Evolutionary conservation across 1,140 invertebrate genomes (phyloP), one percentile per base, ranked within the genome.

Genomic region (Papilio polyxenes): DNA sequence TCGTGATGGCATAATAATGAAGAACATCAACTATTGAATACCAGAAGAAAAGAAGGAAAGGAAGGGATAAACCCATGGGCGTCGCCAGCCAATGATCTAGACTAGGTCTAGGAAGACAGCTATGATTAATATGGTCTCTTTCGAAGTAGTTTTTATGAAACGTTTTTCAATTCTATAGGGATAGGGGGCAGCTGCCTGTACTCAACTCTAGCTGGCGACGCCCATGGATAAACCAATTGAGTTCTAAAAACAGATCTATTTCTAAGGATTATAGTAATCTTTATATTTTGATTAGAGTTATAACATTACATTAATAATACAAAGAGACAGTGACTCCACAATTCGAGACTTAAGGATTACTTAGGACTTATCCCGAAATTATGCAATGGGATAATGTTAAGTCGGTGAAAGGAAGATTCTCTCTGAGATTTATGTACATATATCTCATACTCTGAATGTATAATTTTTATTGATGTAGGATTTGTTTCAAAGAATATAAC

Each of bases 341-440:
- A 69, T 69, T 37, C 31, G 65, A 69, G 23, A 37, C 23, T 69
- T 69, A 69, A 69, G 65, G 65, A 69, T 69, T 69, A 69, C 65
- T 31, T 31, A 2, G 23, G 11, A 69, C 23, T 31, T 69, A 69
- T 37, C 11, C 65, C 31, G 23, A 8, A 20, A 8, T 62, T 20
- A 6, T 20, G 8, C 65, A 40, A 40, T 37, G 9, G 62, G 62
- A 69, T 69, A 69, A 69, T 69, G 62, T 31, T 69, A 69, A 69
- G 62, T 69, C 62, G 62, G 23, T 69, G 62, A 69, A 69, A 69
- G 62, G 62, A 31, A 69, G 62, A 23, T 69, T 69, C 3, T 23
- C 10, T 13, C 23, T 69, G 65, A 37, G 23, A 69, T 69, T 69
- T 37, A 69, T 40, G 31, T 65, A n/a, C n/a, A n/a, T n/a, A 31